Evolutionary conservation across 2,888 invertebrate genomes (phyloP), one percentile per base, ranked within the genome.

Genomic region (Lepetodrilus schrolli): DNA sequence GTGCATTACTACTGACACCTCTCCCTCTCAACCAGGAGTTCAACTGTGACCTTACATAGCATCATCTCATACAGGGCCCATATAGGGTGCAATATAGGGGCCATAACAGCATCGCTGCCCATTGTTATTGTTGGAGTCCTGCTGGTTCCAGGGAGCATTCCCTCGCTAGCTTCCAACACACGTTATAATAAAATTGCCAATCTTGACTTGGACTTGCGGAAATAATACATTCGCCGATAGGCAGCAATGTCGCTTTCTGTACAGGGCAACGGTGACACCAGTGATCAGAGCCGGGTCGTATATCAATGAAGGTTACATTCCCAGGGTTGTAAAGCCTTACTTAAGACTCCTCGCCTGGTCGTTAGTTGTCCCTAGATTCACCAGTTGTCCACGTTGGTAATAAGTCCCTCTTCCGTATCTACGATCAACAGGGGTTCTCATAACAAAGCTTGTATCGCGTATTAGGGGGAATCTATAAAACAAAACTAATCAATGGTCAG

Each of bases 171-270:
- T 58, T 2, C 34, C 17, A 34, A 13, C 58, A 58, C 58, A 58
- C 58, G 30, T 30, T 34, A 34, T 58, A 58, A 58, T 58, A 58
- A 58, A 58, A 58, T 58, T n/a, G 58, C 58, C 58, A 58, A 58
- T 58, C 26, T 58, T 30, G 58, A 58, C 13, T 26, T 17, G 26
- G 26, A 34, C n/a, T 30, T 58, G 30, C 58, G 58, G 58, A 58
- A 58, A 58, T 58, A 58, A 58, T 58, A 34, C 58, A 58, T 58
- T 58, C 34, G 58, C 58, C 58, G 13, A 58, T 58, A 58, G 58
- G n/a, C 34, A 30, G 58, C 58, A 58, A 58, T 58, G 58, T 58
- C 58, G 34, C n/a, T n/a, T 30, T 21, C 30, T 34, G 34, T 30
- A 58, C 34, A 30, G 21, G 34, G 58, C 30, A 30, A 34, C 26